Percentiles rank a stretch among this genome's conserved stretches.
phyloP scores from a whole-genome alignment of 2,888 invertebrate genomes.

The Pelosia muscerda region DNA sequence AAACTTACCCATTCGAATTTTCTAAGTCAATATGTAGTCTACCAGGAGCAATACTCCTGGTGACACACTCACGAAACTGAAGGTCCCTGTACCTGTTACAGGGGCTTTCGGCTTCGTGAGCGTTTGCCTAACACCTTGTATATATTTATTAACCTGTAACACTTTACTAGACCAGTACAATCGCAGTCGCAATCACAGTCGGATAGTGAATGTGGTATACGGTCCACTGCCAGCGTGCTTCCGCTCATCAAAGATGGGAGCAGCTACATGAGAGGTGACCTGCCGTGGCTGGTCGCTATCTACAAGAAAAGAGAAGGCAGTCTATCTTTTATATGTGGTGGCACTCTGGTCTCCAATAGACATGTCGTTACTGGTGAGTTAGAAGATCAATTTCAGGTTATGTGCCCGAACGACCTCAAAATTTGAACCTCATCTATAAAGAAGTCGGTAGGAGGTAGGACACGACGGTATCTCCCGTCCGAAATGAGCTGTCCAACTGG shows the following conservation, averaged over 20 bases:
- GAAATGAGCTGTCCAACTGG: too few relatives aligned
- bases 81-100: too few relatives aligned
- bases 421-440: too few relatives aligned
- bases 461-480: too few relatives aligned
- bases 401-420: too few relatives aligned
- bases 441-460: too few relatives aligned
- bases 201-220: conserved; percentile 62
- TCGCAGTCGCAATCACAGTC: background rate
- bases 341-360: conserved; percentile 74
- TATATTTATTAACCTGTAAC: background rate
- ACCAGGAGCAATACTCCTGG: too few relatives aligned
- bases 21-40: too few relatives aligned
- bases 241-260: conserved; percentile 72
- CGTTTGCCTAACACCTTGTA: background rate
- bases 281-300: conserved; percentile 90
- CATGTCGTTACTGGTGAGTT: conserved; percentile 76
- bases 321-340: conserved; percentile 76
- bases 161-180: background rate
- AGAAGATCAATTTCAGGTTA: too few relatives aligned
- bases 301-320: conserved; percentile 84
- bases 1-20: too few relatives aligned
- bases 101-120: too few relatives aligned
- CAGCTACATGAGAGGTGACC: conserved; percentile 82
- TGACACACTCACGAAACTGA: too few relatives aligned
- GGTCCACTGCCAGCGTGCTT: conserved; percentile 57